Evolutionary conservation across 2,113 vertebrate species (phyloP).

Genomic region (Pedetes capensis): DNA sequence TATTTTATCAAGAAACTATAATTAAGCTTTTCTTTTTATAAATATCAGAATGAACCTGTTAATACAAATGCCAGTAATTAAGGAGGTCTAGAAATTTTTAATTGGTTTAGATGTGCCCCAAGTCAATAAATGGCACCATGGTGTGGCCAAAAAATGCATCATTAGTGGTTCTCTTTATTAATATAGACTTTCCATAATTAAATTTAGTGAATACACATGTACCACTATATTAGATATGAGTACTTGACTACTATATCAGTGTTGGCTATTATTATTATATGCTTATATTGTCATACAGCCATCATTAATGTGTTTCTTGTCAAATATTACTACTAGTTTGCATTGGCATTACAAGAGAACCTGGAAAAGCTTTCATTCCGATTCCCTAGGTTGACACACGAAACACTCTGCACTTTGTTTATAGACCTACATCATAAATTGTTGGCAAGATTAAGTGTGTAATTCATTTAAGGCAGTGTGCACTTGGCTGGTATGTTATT

Average conservation of each 20-base stretch:
- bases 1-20: not conserved
- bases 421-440: not conserved
- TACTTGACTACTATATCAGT: not conserved
- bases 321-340: not conserved
- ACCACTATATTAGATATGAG: too few species aligned
- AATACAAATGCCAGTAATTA: not conserved
- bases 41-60: not conserved
- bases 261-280: not conserved
- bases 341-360: not conserved
- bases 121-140: not conserved
- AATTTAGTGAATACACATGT: not conserved
- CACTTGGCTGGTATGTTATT: not conserved
- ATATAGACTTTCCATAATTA: not conserved
- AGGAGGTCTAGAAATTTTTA: not conserved
- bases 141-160: not conserved
- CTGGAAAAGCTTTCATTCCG: not conserved
- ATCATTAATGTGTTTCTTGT: not conserved
- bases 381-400: not conserved
- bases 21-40: not conserved
- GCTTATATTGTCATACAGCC: not conserved
- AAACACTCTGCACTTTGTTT: not conserved
- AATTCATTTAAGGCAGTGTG: not conserved
- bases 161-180: not conserved
- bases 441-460: not conserved
- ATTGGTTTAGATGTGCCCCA: not conserved